Percentiles rank a stretch among this genome's conserved stretches.
Evolutionary conservation across 2,888 invertebrate genomes (phyloP).

Genomic region (Leptarthrus brevirostris): DNA sequence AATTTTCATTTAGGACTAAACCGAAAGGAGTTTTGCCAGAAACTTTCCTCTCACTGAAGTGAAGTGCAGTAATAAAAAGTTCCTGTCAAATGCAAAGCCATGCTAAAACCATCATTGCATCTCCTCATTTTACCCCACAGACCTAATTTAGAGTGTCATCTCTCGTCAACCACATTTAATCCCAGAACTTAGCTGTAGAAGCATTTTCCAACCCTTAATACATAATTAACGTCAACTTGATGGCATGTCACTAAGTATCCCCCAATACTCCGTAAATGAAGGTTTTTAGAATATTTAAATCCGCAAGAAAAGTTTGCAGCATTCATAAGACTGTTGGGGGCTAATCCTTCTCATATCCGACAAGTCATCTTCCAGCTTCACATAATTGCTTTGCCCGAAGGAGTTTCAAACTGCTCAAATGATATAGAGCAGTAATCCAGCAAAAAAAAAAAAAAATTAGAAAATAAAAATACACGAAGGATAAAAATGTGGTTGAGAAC

Average conservation of each 20-base stretch:
- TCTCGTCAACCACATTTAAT: neutral
- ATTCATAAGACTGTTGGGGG: slow-evolving; percentile 5
- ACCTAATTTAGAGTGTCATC: slow-evolving; percentile 38
- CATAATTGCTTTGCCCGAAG: slow-evolving; percentile 33
- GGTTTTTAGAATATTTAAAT: slow-evolving; percentile 15
- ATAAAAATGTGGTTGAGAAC: no score
- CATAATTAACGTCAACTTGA: slow-evolving; percentile 42
- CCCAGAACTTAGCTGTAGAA: neutral
- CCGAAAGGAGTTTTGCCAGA: no score
- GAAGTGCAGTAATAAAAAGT: no score
- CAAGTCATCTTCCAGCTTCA: slow-evolving; percentile 5
- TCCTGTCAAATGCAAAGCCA: no score
- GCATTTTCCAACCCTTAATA: slow-evolving; percentile 20
- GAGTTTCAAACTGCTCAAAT: slow-evolving; percentile 13
- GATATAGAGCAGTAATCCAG: slow-evolving; percentile 1
- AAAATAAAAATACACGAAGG: neutral
- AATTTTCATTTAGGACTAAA: no score
- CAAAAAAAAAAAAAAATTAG: neutral
- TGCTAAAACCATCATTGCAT: no score
- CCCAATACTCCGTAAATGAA: slow-evolving; percentile 36
- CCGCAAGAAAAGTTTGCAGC: slow-evolving; percentile 16
- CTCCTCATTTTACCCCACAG: neutral
- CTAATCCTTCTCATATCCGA: slow-evolving; percentile 25
- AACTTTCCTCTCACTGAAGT: no score
- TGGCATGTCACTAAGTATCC: slow-evolving; percentile 34